phyloP scores from a whole-genome alignment of 2,888 invertebrate genomes.

The Phalera bucephala region DNA sequence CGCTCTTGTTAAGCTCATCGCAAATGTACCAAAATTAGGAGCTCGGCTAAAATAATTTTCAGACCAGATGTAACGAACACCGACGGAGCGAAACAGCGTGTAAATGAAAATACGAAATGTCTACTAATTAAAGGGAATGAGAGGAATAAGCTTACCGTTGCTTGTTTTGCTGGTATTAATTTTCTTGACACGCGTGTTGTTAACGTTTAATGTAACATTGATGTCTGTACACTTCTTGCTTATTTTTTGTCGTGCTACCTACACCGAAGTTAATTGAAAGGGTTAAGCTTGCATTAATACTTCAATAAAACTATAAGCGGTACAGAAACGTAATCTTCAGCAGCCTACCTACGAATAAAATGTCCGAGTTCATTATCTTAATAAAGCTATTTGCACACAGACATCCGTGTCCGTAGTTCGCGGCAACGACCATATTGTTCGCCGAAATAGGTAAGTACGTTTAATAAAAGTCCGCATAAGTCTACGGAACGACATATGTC shows the following conservation, averaged over 20 bases:
- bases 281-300: not conserved
- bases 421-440: constrained; percentile 44
- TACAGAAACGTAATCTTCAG: not conserved
- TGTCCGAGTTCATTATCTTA: constrained; percentile 2
- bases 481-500: constrained; percentile 62
- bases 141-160: constrained; percentile 22
- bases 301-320: not conserved
- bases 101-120: constrained; percentile 42
- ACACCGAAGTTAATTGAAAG: constrained; percentile 8
- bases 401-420: constrained; percentile 30
- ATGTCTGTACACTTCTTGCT: constrained; percentile 1
- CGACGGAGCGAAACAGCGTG: constrained; percentile 36
- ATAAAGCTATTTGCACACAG: constrained; percentile 23
- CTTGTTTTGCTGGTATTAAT: constrained; percentile 16
- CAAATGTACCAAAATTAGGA: constrained; percentile 82
- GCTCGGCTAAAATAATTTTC: constrained; percentile 76
- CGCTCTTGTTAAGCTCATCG: constrained; percentile 79
- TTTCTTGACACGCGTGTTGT: constrained; percentile 16
- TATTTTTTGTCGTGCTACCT: constrained; percentile 10
- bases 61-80: constrained; percentile 68
- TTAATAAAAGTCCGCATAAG: constrained; percentile 69
- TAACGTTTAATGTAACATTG: constrained; percentile 7
- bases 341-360: not conserved
- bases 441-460: constrained; percentile 52
- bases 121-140: constrained; percentile 38